These are phyloP conservation scores for Sebastolobus altivelis DNA, from an alignment of 2,797 vertebrate species.

Conservation along the genomic window DNA sequence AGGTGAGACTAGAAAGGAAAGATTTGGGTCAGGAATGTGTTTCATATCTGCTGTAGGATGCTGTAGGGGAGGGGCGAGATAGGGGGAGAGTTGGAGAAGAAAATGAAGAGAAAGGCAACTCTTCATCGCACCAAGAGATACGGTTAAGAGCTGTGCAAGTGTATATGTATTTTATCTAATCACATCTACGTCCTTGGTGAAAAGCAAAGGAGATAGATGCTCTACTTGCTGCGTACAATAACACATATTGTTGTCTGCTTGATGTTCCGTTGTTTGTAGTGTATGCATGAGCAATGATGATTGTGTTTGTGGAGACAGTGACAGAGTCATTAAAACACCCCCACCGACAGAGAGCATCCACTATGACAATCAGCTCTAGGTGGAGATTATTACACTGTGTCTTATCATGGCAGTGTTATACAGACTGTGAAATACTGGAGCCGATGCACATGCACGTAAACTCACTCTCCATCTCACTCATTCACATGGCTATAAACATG, in stretches of 20 bases:
- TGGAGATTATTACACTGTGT: conserved; percentile 43
- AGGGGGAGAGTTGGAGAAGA: background rate
- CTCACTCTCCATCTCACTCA: conserved; percentile 40
- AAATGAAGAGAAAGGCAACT: background rate
- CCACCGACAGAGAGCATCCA: conserved; percentile 25
- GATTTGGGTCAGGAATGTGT: conserved; percentile 48
- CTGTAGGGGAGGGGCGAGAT: background rate
- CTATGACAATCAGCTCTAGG: conserved; percentile 39
- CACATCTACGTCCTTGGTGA: background rate
- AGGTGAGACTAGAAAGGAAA: conserved; percentile 33
- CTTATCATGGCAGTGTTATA: conserved; percentile 25
- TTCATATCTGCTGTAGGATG: conserved; percentile 27
- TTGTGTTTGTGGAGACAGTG: conserved; percentile 28
- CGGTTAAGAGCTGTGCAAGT: background rate
- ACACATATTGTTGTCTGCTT: background rate
- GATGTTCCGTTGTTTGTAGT: background rate
- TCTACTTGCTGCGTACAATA: background rate
- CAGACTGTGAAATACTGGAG: conserved; percentile 50
- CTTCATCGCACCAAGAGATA: background rate
- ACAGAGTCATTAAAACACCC: conserved; percentile 22
- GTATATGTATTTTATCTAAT: conserved; percentile 5
- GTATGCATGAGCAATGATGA: conserved; percentile 14
- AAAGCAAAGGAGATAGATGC: background rate
- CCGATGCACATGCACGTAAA: conserved; percentile 34
- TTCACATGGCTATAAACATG: conserved; percentile 33